Base-by-base conservation (phyloP, 1,140 invertebrate species). In the Zeugodacus cucurbitae region DNA sequence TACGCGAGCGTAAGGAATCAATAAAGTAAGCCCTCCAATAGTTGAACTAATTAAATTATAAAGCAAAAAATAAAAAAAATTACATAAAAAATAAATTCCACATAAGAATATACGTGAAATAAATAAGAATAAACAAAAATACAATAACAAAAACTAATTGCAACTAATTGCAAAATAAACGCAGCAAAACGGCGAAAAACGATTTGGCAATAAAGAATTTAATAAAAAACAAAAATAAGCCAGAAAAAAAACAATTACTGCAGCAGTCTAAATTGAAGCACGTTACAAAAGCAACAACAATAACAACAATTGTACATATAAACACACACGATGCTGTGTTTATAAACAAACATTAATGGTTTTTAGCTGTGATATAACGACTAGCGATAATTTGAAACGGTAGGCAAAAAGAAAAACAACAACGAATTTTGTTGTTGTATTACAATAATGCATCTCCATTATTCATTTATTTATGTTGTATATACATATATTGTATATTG, bases 321-420 rank as follows among this genome's bases (percentile, higher is more conserved):
- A 37, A 58, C 32, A 34, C 48, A 58, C 29, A 37, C 48, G 29
- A 34, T 34, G 11, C 17, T 86, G 85, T 86, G 48, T 59, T 86
- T 86, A 34, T 59, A 86, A 86, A 86, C 48, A 59, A 86, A 86
- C 59, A n/a, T 86, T 57, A 86, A 86, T 86, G 85, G 85, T 86
- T 58, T 86, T 86, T 86, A 86, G 85, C 85, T 86, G 85, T 86
- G 85, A 86, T 86, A 86, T 59, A 86, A 86, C 85, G 85, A 59
- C 48, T 86, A 86, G 54, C 22, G 57, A 86, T 59, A 59, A 58
- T 58, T 86, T n/a, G 32, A 86, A 86, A 86, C 85, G 85, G 85
- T 86, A 86, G 85, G 85, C 41, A 54, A 86, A 54, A 54, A 17
- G 3, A 59, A 58, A 86, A 34, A 32, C 6, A 37, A 86, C 34